Evolutionary conservation across 2,888 invertebrate genomes (phyloP).

Genomic region (Noctua janthe): DNA sequence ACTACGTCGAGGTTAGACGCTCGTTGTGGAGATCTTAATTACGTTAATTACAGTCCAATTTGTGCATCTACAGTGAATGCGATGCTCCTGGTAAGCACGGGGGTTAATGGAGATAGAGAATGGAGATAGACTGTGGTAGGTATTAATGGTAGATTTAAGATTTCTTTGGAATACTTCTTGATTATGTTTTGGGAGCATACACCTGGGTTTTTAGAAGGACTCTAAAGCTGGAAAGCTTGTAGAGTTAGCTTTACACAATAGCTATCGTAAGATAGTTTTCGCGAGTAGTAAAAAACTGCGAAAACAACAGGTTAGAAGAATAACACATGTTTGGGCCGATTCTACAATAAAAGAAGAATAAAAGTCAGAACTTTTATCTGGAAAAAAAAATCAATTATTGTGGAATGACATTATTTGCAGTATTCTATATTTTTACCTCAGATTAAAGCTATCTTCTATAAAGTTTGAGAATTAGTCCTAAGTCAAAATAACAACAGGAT

Average conservation of each 20-base stretch:
- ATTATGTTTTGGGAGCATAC: neutral
- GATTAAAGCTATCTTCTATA: neutral
- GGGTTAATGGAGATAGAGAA: constrained; percentile 17
- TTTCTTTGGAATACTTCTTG: neutral
- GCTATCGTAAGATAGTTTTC: neutral
- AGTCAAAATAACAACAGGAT: neutral
- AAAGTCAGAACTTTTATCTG: neutral
- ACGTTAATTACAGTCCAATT: constrained; percentile 57
- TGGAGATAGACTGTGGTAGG: constrained; percentile 2
- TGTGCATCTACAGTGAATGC: constrained; percentile 48
- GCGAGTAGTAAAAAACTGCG: neutral
- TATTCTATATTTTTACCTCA: neutral
- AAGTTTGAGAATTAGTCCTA: neutral
- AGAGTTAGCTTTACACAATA: neutral
- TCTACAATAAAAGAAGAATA: neutral
- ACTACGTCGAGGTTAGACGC: constrained; percentile 40
- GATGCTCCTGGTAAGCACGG: constrained; percentile 5
- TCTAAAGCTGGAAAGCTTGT: neutral
- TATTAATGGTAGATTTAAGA: neutral
- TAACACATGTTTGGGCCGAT: neutral
- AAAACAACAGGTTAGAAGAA: neutral
- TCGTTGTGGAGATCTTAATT: constrained; percentile 53
- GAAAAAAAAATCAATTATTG: neutral
- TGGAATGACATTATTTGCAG: neutral
- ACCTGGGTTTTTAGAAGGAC: neutral